These are phyloP conservation scores for Vollenhovia emeryi DNA, from an alignment of 1,140 invertebrate species.

Conservation along the genomic window DNA sequence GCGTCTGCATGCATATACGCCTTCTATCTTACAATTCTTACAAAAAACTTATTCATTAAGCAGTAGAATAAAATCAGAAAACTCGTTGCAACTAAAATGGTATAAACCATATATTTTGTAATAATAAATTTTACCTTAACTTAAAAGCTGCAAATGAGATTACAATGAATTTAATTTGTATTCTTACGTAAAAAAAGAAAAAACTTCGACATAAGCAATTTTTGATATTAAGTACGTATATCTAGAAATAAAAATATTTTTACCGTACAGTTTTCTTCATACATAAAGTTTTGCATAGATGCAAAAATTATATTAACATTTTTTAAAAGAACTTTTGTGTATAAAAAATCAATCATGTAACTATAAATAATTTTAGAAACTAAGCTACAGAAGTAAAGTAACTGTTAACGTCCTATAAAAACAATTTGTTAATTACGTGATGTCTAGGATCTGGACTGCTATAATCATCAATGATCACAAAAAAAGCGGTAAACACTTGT, in stretches of 20 bases:
- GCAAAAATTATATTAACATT: not conserved
- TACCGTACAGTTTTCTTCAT: not conserved
- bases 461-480: constrained; percentile 49
- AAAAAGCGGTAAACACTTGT: constrained; percentile 53
- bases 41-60: constrained; percentile 5
- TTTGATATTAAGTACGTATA: not conserved
- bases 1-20: constrained; percentile 24
- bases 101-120: not conserved
- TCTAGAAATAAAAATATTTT: constrained; percentile 14
- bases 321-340: not conserved
- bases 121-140: not conserved
- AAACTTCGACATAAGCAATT: not conserved
- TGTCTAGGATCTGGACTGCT: constrained; percentile 5
- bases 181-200: not conserved
- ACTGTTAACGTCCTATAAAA: constrained; percentile 39
- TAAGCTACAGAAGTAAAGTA: not conserved
- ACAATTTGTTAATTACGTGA: constrained; percentile 32
- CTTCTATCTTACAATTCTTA: not conserved
- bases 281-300: not conserved
- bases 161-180: constrained; percentile 13
- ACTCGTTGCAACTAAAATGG: constrained; percentile 15
- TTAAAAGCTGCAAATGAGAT: constrained; percentile 12
- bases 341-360: not conserved
- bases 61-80: constrained; percentile 8
- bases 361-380: constrained; percentile 9